Base-by-base conservation (phyloP, 2,113 vertebrate species). In the Phainopepla nitens region DNA sequence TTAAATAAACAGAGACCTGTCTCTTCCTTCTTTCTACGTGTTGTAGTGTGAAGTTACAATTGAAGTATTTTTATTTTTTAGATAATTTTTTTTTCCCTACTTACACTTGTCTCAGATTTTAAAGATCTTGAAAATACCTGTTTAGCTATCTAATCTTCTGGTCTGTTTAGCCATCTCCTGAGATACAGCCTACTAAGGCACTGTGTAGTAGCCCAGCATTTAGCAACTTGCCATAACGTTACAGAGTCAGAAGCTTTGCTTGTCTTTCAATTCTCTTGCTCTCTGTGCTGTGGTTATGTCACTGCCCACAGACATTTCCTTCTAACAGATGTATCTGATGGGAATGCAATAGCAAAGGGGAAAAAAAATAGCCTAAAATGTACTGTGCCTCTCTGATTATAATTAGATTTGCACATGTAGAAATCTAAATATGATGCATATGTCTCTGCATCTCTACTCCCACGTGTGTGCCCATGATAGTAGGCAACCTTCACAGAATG, bases 401-500 rank as follows among this genome's bases (percentile, higher is more conserved):
- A 95, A 97, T 97, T 98, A 92, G 94, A 89, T 56, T 62, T 96
- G 56, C 82, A 95, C 77, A 90, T 87, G 85, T 76, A 92, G 70
- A 89, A 72, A 87, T 62, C 71, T 87, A 97, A 97, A 95, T 94
- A 95, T 36, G 84, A 97, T 96, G 18, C 83, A 95, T 90, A 94
- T 93, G 93, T 82, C 62, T 93, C 50, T 70, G 33, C 45, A 95
- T 92, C 66, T 94, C n/a, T 92, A 60, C 42, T 78, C 95, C 93
- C 87, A 95, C 81, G 44, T 72, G 41, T 54, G 70, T 95, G 82
- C 84, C 91, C 91, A 96, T 96, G 96, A 96, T 97, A 97, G 96
- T 7, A 97, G 95, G 88, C 97, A 97, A 94, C 93, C 89, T 97
- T 97, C 96, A 97, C 93, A 90, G 54, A 95, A 94, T 72, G 51